Conservation (phyloP, 1,140 invertebrate genomes). For the Megalopta genalis region DNA sequence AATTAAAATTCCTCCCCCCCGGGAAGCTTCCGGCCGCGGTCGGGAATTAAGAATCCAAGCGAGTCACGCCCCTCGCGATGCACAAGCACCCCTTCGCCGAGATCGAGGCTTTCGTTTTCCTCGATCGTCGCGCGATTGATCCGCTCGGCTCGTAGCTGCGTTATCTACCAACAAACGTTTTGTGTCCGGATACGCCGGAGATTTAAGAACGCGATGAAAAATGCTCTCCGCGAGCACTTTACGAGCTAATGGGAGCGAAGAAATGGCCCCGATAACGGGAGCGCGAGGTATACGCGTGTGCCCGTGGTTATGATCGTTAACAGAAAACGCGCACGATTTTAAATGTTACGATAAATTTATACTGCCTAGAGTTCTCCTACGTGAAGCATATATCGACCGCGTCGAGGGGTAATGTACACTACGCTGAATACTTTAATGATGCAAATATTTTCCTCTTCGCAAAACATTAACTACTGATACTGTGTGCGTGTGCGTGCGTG, state of each 20-base stretch:
- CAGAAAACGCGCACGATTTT: background rate
- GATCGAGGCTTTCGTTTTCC: too few species aligned
- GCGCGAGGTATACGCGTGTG: background rate
- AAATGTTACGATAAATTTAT: slow-evolving; percentile 9
- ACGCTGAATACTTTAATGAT: slow-evolving; percentile 8
- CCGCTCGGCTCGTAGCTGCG: too few species aligned
- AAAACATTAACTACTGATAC: background rate
- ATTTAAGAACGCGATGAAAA: background rate
- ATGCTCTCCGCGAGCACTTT: background rate
- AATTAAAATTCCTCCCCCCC: background rate
- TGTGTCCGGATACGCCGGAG: too few species aligned
- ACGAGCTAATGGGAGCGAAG: background rate
- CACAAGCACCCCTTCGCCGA: too few species aligned
- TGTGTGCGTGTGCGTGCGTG: background rate
- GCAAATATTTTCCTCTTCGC: background rate
- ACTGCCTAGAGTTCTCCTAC: slow-evolving; percentile 17
- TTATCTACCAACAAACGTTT: too few species aligned
- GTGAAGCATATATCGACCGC: background rate
- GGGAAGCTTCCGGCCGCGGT: background rate
- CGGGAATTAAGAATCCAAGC: background rate
- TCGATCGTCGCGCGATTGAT: too few species aligned
- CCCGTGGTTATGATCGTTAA: background rate
- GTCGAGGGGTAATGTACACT: slow-evolving; percentile 3
- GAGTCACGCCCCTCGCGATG: background rate
- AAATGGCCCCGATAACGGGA: background rate